Evolutionary conservation across 2,797 vertebrate genomes (phyloP).

Genomic region (Psittacula echo): DNA sequence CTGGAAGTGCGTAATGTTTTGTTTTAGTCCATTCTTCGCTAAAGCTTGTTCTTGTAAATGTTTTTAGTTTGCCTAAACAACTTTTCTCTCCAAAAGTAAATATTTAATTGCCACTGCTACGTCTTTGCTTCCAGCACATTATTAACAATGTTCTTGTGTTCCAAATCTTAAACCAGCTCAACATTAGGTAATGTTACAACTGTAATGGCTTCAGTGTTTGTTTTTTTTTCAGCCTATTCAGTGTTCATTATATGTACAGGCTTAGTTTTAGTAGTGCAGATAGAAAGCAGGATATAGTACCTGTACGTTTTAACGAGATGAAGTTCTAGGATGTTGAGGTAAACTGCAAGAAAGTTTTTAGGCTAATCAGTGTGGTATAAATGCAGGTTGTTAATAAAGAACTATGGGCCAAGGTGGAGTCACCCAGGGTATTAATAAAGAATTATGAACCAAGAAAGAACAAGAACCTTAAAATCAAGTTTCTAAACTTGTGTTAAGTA

Average conservation of each 20-base stretch:
- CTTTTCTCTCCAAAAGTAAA: slow-evolving; percentile 19
- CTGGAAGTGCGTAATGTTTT: slow-evolving; percentile 95
- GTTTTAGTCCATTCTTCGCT: slow-evolving; percentile 70
- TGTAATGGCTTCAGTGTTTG: neutral
- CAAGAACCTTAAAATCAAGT: neutral
- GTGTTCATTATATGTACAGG: neutral
- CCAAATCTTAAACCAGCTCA: slow-evolving; percentile 24
- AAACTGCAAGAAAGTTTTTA: neutral
- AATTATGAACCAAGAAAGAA: neutral
- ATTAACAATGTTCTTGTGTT: neutral
- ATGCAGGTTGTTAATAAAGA: neutral
- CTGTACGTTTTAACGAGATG: neutral
- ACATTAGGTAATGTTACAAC: neutral
- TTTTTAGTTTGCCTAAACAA: slow-evolving; percentile 39
- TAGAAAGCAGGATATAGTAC: neutral
- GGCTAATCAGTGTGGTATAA: neutral
- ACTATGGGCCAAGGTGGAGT: neutral
- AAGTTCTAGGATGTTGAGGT: neutral
- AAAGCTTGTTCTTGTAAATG: slow-evolving; percentile 54
- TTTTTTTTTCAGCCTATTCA: neutral
- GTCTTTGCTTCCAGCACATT: neutral
- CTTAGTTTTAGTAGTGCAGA: neutral
- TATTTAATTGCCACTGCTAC: neutral
- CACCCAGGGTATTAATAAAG: neutral
- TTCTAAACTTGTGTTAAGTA: neutral